Percentiles rank a stretch among this genome's conserved stretches.
Conservation (phyloP, 2,888 invertebrate species). For the Mantis religiosa region DNA sequence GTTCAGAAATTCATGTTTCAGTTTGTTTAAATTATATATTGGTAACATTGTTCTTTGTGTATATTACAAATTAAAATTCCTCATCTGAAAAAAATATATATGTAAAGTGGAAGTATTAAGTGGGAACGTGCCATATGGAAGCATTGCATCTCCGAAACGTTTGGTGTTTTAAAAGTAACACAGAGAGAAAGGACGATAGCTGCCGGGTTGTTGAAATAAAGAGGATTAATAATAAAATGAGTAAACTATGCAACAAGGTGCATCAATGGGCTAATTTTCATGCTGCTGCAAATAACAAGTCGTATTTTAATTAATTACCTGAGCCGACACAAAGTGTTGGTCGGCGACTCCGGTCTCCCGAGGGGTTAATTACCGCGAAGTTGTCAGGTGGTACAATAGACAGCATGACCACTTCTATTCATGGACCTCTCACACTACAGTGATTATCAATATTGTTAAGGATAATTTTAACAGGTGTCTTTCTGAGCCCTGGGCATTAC, state of each 20-base stretch:
- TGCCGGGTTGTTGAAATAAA: too few relatives aligned
- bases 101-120: too few relatives aligned
- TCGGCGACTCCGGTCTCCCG: background rate
- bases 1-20: too few relatives aligned
- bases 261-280: background rate
- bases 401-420: background rate
- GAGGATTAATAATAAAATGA: too few relatives aligned
- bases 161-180: too few relatives aligned
- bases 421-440: background rate
- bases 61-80: too few relatives aligned
- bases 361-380: background rate
- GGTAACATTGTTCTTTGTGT: too few relatives aligned
- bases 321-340: background rate
- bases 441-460: background rate
- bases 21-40: too few relatives aligned
- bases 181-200: too few relatives aligned
- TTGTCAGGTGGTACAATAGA: background rate
- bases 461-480: background rate
- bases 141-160: too few relatives aligned
- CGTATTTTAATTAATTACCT: background rate
- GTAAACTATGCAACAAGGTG: background rate
- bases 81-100: too few relatives aligned
- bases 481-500: background rate
- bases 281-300: background rate
- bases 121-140: too few relatives aligned